phyloP scores from a whole-genome alignment of 2,113 vertebrate species.

The Craseonycteris thonglongyai region DNA sequence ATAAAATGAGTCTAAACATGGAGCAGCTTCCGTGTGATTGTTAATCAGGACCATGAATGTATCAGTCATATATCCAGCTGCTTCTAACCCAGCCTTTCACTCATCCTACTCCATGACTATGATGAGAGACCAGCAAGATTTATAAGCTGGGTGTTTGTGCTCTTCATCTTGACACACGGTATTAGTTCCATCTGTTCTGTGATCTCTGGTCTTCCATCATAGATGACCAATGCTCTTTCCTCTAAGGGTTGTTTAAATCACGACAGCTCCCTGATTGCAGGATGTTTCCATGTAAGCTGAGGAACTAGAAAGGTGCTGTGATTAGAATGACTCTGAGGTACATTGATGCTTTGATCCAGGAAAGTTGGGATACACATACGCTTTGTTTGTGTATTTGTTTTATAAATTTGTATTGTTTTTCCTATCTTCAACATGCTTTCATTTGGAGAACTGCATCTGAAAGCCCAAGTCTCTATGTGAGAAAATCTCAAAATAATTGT shows the following conservation, averaged over 20 bases:
- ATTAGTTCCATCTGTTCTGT: not conserved
- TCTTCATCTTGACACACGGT: not conserved
- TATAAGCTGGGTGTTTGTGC: not conserved
- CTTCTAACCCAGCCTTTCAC: not conserved
- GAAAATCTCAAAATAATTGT: not conserved
- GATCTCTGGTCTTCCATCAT: not conserved
- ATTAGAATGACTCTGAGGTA: not conserved
- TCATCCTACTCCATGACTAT: not conserved
- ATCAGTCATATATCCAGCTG: not conserved
- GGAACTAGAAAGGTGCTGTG: not conserved
- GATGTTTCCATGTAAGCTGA: not conserved
- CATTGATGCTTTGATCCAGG: not conserved
- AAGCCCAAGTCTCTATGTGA: not conserved
- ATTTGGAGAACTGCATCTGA: not conserved
- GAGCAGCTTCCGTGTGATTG: not conserved
- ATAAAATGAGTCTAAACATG: not conserved
- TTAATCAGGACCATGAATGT: not conserved
- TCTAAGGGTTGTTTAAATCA: not conserved
- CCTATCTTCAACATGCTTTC: not conserved
- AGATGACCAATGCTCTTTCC: not conserved
- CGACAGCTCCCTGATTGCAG: not conserved
- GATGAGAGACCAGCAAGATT: not conserved
- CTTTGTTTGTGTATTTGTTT: not conserved
- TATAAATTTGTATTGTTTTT: not conserved
- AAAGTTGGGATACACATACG: fast-evolving